Evolutionary conservation across 2,888 invertebrate genomes (phyloP).

Genomic region (Synergus gifuensis): DNA sequence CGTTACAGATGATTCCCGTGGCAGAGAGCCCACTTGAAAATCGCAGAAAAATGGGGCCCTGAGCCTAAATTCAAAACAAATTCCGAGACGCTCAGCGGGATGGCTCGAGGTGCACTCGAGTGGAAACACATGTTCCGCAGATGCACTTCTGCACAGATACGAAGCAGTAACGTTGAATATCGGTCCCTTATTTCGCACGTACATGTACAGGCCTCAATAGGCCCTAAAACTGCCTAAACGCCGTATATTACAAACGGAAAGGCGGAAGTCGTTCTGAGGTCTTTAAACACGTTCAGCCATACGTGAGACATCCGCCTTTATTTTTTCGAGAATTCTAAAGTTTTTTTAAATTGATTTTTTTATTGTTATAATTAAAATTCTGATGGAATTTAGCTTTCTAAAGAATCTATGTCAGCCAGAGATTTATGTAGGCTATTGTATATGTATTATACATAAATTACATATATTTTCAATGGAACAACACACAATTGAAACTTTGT

Average conservation of each 20-base stretch:
- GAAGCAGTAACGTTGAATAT: slow-evolving; percentile 15
- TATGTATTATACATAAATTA: too few species aligned
- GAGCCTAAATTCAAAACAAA: slow-evolving; percentile 32
- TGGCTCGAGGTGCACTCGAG: background rate
- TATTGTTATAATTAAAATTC: background rate
- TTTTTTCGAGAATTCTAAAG: background rate
- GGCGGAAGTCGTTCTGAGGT: slow-evolving; percentile 15
- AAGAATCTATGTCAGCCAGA: background rate
- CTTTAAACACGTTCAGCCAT: slow-evolving; percentile 13
- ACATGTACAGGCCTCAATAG: background rate
- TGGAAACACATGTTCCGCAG: slow-evolving; percentile 67
- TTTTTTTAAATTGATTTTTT: background rate
- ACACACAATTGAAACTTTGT: background rate
- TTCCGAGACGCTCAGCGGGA: slow-evolving; percentile 23
- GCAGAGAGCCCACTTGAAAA: slow-evolving; percentile 17
- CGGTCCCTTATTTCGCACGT: slow-evolving; percentile 33
- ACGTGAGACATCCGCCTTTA: slow-evolving; percentile 13
- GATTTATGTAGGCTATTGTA: background rate
- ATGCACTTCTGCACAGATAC: slow-evolving; percentile 58
- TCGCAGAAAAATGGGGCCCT: background rate
- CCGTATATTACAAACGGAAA: slow-evolving; percentile 10
- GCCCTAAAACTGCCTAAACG: slow-evolving; percentile 25
- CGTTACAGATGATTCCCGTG: background rate
- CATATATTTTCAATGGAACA: background rate
- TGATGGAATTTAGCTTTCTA: background rate